These are phyloP conservation scores for Zygothrica quintamaculata DNA, from an alignment of 2,888 invertebrate species.

Conservation along the genomic window DNA sequence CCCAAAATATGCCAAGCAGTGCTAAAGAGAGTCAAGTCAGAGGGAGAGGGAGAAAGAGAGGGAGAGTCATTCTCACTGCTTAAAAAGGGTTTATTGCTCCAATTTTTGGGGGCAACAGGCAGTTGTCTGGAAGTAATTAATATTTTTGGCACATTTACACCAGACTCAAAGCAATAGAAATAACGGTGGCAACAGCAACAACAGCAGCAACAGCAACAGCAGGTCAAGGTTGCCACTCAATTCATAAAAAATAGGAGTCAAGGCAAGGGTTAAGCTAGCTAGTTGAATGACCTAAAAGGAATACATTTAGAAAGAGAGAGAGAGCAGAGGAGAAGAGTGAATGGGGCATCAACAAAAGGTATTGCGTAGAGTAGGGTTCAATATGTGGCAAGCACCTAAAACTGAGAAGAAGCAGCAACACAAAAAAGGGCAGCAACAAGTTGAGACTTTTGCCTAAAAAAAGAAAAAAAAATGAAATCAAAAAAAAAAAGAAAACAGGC, in stretches of 20 bases:
- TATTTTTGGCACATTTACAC: slow-evolving; percentile 58
- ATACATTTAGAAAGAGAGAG: neutral
- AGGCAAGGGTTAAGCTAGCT: slow-evolving; percentile 35
- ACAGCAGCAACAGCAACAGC: slow-evolving; percentile 15
- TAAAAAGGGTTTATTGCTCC: slow-evolving; percentile 60
- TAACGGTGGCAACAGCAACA: slow-evolving; percentile 32
- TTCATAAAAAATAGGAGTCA: neutral
- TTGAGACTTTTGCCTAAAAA: slow-evolving; percentile 28
- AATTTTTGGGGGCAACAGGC: slow-evolving; percentile 18
- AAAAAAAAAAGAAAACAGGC: neutral
- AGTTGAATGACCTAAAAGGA: slow-evolving; percentile 43
- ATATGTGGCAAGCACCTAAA: slow-evolving; percentile 30
- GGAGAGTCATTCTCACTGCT: too few species aligned
- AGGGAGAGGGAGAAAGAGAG: too few species aligned
- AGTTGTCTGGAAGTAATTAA: slow-evolving; percentile 59
- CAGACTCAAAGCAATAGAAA: slow-evolving; percentile 12
- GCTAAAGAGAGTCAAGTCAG: too few species aligned
- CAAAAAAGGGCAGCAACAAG: slow-evolving; percentile 38
- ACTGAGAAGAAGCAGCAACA: too few species aligned
- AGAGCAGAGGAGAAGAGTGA: too few species aligned
- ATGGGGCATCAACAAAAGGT: too few species aligned
- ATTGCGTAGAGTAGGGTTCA: slow-evolving; percentile 11
- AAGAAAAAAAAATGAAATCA: neutral
- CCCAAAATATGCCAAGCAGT: neutral
- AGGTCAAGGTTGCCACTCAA: slow-evolving; percentile 58